Conservation (phyloP, 64 coral and sea anemone species). For the Pachyseris speciosa region DNA sequence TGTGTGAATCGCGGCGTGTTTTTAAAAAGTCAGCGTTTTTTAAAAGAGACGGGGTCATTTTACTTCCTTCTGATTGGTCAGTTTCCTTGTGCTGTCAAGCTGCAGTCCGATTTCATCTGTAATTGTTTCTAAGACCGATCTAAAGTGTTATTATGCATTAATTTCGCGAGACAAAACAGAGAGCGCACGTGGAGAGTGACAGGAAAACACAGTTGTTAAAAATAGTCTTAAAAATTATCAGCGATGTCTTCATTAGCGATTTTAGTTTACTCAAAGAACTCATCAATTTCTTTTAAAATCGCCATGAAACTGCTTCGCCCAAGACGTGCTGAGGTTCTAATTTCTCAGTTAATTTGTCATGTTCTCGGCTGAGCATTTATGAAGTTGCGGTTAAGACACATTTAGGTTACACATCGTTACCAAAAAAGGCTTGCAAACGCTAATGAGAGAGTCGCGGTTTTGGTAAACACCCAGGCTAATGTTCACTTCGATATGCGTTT, state of each 20-base stretch:
- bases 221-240: conserved; percentile 46
- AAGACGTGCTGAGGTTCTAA: background rate
- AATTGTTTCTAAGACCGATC: conserved; percentile 64
- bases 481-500: conserved; percentile 1
- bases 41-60: conserved; percentile 31
- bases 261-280: background rate
- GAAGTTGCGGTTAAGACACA: conserved; percentile 3
- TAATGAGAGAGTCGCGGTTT: background rate
- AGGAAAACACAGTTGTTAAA: conserved; percentile 32
- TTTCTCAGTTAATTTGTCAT: conserved; percentile 30
- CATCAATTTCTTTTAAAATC: conserved; percentile 28
- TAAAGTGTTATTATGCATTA: conserved; percentile 61
- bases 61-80: conserved; percentile 53
- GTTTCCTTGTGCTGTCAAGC: conserved; percentile 14
- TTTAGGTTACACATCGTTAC: conserved; percentile 4
- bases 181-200: background rate
- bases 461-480: conserved; percentile 9
- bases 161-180: conserved; percentile 63
- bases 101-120: conserved; percentile 36
- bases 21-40: conserved; percentile 61
- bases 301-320: background rate
- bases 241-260: conserved; percentile 8
- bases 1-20: conserved; percentile 65
- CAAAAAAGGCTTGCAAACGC: conserved; percentile 15
- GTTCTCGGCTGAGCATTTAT: background rate